phyloP scores from a whole-genome alignment of 2,888 invertebrate genomes.

The Gryllus longicercus region DNA sequence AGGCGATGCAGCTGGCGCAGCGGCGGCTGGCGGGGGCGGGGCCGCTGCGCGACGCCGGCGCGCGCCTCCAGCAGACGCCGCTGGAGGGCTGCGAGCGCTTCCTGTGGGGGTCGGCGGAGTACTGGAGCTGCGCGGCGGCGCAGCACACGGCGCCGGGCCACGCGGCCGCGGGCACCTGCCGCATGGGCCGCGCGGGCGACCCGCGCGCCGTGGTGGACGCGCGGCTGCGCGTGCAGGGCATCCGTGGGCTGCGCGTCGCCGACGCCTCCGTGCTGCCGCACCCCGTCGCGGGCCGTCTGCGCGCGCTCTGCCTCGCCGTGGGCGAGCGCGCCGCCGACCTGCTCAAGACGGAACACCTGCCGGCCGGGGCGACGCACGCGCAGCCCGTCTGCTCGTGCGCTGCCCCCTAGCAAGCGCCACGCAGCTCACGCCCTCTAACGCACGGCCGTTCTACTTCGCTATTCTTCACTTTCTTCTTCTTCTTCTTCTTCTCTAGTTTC shows the following conservation, averaged over 20 bases:
- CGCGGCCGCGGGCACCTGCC: neutral
- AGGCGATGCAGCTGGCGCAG: neutral
- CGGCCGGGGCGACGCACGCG: neutral
- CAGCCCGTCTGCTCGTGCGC: neutral
- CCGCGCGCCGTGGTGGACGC: neutral
- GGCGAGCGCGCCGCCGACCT: neutral
- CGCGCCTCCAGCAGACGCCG: neutral
- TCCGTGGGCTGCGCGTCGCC: neutral
- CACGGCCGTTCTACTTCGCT: no score
- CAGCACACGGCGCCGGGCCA: constrained; percentile 6
- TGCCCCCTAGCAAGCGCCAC: neutral
- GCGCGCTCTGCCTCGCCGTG: neutral
- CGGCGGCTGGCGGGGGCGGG: neutral
- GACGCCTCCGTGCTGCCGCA: neutral
- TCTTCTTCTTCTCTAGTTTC: no score
- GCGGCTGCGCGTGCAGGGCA: neutral
- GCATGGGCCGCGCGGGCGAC: constrained; percentile 4
- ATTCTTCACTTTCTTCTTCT: no score
- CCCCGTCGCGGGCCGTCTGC: neutral
- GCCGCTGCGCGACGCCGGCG: neutral
- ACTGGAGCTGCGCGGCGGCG: neutral
- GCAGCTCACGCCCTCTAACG: no score
- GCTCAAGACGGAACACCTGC: neutral
- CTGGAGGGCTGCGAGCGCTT: neutral
- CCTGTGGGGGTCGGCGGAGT: neutral